A percentile compares a stretch with the other conserved stretches of the same genome.
Evolutionary conservation across 2,113 vertebrate genomes (phyloP).

Genomic region (Lagopus muta): DNA sequence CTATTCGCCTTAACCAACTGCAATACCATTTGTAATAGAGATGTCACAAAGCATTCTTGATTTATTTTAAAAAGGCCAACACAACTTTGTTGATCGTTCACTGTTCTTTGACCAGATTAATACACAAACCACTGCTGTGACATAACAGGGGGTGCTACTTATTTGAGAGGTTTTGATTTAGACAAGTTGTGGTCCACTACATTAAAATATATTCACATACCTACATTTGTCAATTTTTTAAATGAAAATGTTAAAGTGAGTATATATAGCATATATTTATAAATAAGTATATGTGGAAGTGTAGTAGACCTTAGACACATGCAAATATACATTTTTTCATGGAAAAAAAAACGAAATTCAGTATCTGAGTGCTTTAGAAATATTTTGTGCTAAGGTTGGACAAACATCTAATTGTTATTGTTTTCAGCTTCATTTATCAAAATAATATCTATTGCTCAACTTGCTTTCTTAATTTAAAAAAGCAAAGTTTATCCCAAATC

Average conservation of each 20-base stretch:
- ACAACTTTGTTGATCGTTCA: constrained; percentile 13
- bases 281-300: rapidly evolving
- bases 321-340: not conserved
- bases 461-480: not conserved
- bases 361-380: not conserved
- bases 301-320: not conserved
- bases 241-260: too few relatives aligned
- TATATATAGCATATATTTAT: not conserved
- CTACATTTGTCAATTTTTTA: not conserved
- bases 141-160: not conserved
- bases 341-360: not conserved
- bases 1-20: constrained; percentile 52
- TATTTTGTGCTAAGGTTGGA: not conserved
- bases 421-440: not conserved
- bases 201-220: not conserved
- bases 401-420: not conserved
- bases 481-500: not conserved
- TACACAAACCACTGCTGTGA: not conserved
- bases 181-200: not conserved
- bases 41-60: constrained; percentile 19
- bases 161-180: not conserved
- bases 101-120: constrained; percentile 13
- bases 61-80: constrained; percentile 20
- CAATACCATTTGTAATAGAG: constrained; percentile 21
- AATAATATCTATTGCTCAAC: not conserved